A percentile compares a stretch with the other conserved stretches of the same genome.
Evolutionary conservation across 2,113 vertebrate species (phyloP).

Genomic region (Misgurnus anguillicaudatus): DNA sequence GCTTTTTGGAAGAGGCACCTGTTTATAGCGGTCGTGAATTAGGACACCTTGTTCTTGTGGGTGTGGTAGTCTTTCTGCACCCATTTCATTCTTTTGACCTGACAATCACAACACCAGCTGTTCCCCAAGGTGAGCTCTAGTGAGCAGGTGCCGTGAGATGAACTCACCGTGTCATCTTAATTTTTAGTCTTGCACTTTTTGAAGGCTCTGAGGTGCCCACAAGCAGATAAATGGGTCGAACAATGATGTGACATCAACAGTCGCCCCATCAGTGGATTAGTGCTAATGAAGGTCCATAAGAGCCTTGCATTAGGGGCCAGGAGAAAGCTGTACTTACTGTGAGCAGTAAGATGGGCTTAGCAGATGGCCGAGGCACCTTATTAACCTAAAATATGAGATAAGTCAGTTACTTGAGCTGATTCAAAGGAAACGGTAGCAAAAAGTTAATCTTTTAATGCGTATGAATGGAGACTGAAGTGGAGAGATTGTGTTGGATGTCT

Average conservation of each 20-base stretch:
- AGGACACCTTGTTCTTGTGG: constrained; percentile 35
- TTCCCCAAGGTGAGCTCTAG: constrained; percentile 50
- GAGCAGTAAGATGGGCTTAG: constrained; percentile 35
- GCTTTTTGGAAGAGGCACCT: constrained; percentile 40
- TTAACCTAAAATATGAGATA: constrained; percentile 39
- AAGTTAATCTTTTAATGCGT: constrained; percentile 30
- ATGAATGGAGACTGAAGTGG: not conserved
- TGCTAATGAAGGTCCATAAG: constrained; percentile 43
- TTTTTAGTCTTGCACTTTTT: not conserved
- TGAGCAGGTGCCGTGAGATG: constrained; percentile 44
- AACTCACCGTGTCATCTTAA: not conserved
- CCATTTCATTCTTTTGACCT: not conserved
- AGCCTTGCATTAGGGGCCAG: constrained; percentile 38
- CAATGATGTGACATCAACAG: constrained; percentile 44
- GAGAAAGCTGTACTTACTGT: constrained; percentile 44
- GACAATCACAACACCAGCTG: constrained; percentile 39
- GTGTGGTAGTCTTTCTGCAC: constrained; percentile 27
- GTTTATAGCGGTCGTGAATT: constrained; percentile 18
- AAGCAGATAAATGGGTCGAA: constrained; percentile 5
- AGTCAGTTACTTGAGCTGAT: constrained; percentile 37
- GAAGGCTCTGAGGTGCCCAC: not conserved
- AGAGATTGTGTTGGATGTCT: constrained; percentile 26
- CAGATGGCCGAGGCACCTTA: constrained; percentile 51
- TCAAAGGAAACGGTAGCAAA: constrained; percentile 27
- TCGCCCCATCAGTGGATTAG: constrained; percentile 52